Conservation (phyloP, 2,113 vertebrate species). For the Seriola aureovittata region DNA sequence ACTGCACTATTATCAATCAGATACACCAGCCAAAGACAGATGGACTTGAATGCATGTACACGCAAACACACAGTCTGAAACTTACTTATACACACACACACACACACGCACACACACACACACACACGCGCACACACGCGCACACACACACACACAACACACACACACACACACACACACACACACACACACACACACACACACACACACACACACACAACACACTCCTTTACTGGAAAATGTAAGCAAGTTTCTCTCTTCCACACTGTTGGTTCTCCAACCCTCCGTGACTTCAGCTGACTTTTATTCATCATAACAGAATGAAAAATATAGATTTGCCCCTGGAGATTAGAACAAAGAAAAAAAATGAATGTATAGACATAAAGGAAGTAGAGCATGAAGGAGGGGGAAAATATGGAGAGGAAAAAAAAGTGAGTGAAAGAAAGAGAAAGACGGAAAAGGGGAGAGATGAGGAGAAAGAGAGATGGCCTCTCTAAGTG, state of each 20-base stretch:
- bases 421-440: slow-evolving; percentile 46
- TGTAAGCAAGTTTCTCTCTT: slow-evolving; percentile 71
- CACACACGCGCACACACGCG: no score
- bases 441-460: slow-evolving; percentile 56
- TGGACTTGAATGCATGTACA: slow-evolving; percentile 15
- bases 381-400: slow-evolving; percentile 78
- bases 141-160: not conserved
- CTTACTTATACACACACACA: not conserved
- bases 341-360: slow-evolving; percentile 68
- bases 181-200: no score
- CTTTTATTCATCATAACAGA: slow-evolving; percentile 78
- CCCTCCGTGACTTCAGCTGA: slow-evolving; percentile 62
- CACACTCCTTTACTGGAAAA: slow-evolving; percentile 48
- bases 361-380: slow-evolving; percentile 71
- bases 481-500: slow-evolving; percentile 73
- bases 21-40: slow-evolving; percentile 29
- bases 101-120: no score
- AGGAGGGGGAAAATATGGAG: slow-evolving; percentile 48
- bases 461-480: slow-evolving; percentile 55
- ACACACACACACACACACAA: not conserved
- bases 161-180: no score
- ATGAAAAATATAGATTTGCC: slow-evolving; percentile 79
- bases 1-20: slow-evolving; percentile 62
- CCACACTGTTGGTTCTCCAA: slow-evolving; percentile 58
- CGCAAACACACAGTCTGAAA: slow-evolving; percentile 48